Conservation (phyloP, 35 echinoderm and acorn worm genomes). For the Holothuria glaberrima region DNA sequence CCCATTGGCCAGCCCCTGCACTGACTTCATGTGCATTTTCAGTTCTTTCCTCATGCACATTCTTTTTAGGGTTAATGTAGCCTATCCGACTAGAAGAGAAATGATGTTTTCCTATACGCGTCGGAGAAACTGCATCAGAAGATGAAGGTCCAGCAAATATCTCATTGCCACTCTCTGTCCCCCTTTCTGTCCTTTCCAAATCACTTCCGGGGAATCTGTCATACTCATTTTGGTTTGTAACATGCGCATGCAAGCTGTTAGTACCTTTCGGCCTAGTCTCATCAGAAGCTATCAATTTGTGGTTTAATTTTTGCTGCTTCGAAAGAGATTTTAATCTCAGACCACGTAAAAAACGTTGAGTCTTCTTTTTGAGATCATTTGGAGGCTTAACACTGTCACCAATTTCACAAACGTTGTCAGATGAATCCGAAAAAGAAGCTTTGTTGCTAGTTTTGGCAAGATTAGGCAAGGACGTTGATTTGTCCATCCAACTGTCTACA, state of each 20-base stretch:
- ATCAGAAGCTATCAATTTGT: neutral
- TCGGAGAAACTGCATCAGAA: neutral
- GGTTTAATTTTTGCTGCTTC: neutral
- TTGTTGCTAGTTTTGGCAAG: neutral
- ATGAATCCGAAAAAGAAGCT: neutral
- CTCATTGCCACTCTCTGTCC: neutral
- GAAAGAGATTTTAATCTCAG: slow-evolving; percentile 24
- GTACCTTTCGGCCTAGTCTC: neutral
- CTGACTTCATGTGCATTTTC: neutral
- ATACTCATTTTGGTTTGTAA: neutral
- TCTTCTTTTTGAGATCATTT: neutral
- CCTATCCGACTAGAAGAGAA: slow-evolving; percentile 11
- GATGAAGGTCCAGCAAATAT: neutral
- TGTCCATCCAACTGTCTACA: slow-evolving; percentile 16
- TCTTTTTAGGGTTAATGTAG: slow-evolving; percentile 37
- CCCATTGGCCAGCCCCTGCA: neutral
- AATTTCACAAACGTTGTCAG: too few species aligned
- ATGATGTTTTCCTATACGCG: neutral
- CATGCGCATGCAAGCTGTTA: neutral
- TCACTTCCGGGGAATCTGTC: slow-evolving; percentile 52
- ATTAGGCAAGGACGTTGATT: slow-evolving; percentile 35
- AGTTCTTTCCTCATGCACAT: neutral
- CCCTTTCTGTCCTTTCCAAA: slow-evolving; percentile 1
- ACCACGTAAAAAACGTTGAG: slow-evolving; percentile 24
- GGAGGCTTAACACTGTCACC: neutral